phyloP scores from a whole-genome alignment of 2,113 vertebrate genomes.

The Apodemus sylvaticus region DNA sequence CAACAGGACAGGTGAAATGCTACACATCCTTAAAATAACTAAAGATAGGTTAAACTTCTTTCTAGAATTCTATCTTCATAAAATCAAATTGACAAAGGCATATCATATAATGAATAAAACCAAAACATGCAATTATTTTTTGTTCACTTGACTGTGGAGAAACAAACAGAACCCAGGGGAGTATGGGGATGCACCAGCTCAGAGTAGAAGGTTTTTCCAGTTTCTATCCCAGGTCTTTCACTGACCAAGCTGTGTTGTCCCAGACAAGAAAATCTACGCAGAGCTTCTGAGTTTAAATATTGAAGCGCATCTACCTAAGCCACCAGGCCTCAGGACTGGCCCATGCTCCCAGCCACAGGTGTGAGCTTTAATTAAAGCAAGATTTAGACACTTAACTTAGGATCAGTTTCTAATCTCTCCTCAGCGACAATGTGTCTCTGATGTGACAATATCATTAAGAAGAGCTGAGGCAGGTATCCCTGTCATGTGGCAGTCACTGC shows the following conservation, averaged over 20 bases:
- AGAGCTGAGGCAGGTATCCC: neutral
- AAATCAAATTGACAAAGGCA: neutral
- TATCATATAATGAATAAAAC: constrained; percentile 23
- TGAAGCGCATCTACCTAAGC: neutral
- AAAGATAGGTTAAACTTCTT: constrained; percentile 2
- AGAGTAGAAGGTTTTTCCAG: neutral
- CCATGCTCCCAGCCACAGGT: neutral
- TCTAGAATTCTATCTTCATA: constrained; percentile 40
- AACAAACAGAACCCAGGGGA: neutral
- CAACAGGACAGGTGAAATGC: neutral
- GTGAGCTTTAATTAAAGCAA: constrained; percentile 56
- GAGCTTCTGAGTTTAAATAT: neutral
- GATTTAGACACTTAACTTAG: neutral
- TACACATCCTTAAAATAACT: constrained; percentile 27
- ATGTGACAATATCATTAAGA: neutral
- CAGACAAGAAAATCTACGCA: neutral
- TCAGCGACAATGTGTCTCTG: neutral
- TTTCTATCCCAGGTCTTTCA: neutral
- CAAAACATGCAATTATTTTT: neutral
- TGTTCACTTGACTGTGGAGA: neutral
- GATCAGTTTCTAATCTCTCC: constrained; percentile 41
- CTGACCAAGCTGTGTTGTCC: neutral
- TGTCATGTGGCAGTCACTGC: neutral
- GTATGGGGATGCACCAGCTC: neutral
- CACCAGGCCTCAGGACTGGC: neutral